phyloP scores from a whole-genome alignment of 2,888 invertebrate genomes.

The Bombyx huttoni region DNA sequence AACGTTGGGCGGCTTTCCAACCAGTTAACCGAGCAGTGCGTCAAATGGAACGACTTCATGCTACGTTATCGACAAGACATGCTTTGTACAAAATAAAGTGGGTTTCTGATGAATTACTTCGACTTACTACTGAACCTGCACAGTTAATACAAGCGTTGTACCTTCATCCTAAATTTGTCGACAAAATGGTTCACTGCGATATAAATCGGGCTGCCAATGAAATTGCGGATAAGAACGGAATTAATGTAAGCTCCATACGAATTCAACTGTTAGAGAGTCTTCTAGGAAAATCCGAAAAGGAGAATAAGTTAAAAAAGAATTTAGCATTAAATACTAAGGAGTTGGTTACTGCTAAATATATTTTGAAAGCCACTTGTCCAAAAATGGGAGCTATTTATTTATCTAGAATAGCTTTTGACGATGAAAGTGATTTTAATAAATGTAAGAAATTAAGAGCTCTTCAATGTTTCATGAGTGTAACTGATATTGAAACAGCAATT shows the following conservation, averaged over 20 bases:
- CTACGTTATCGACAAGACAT: conserved; percentile 59
- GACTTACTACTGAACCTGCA: conserved; percentile 53
- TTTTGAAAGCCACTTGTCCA: conserved; percentile 62
- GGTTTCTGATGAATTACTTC: conserved; percentile 58
- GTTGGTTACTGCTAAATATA: conserved; percentile 60
- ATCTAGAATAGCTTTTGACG: conserved; percentile 60
- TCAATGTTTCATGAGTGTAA: conserved; percentile 61
- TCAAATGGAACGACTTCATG: conserved; percentile 62
- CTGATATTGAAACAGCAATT: conserved; percentile 54
- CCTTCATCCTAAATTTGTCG: conserved; percentile 51
- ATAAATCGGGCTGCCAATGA: conserved; percentile 61
- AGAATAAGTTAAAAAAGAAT: conserved; percentile 26
- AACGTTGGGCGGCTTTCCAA: conserved; percentile 59
- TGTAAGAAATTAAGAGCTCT: conserved; percentile 59
- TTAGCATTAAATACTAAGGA: conserved; percentile 41
- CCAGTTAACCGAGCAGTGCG: conserved; percentile 60
- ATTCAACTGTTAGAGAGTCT: conserved; percentile 63
- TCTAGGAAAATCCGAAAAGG: conserved; percentile 36
- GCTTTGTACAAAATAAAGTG: conserved; percentile 60
- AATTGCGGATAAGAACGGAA: conserved; percentile 63
- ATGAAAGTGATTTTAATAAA: conserved; percentile 57
- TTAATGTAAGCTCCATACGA: conserved; percentile 58
- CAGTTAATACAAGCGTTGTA: conserved; percentile 61
- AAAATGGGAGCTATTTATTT: conserved; percentile 67
- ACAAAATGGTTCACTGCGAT: conserved; percentile 52